Evolutionary conservation across 2,888 invertebrate species (phyloP), one percentile per base, ranked within the genome.

Genomic region (Catocala fraxini): DNA sequence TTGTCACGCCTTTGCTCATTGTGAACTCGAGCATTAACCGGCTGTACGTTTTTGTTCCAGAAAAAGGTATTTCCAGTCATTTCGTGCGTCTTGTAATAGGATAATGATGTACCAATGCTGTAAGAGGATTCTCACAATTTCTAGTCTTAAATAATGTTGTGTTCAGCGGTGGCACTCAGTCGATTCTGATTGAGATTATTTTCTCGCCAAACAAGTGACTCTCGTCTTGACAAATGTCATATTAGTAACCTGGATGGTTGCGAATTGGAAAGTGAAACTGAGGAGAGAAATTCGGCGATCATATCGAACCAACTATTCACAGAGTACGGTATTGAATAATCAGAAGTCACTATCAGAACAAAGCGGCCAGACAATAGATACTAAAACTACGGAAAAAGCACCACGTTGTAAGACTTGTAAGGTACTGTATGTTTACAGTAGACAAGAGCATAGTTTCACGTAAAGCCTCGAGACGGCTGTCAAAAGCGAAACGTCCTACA

Each of bases 1-100:
- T 89, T 87, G 92, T 93, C 92, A 92, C 92, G 92, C 89, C 89
- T 87, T 83, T 81, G 85, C 86, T 88, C 85, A 89, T 87, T 88
- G 88, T 88, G 82, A 84, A 87, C 83, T 84, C 83, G 73, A 81
- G 80, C 85, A 70, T 84, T 87, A 87, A 89, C 84, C 76, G 83
- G 78, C 81, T 79, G 75, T 77, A 71, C 77, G 83, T 81, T 87
- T 89, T 87, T 86, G 82, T 86, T 84, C 75, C 77, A 85, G 82
- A 88, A 88, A 89, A 87, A 82, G 76, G 72, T 74, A 80, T 79
- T 81, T 81, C 80, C 53, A 76, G 63, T 82, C 85, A 82, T 79
- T 85, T 86, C 83, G 83, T 84, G 83, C 83, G 80, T 82, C 82
- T 82, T 81, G 82, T 86, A 87, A 86, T 83, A 83, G 84, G 85